Evolutionary conservation across 2,888 invertebrate species (phyloP).

Genomic region (Exephanes ischioxanthus): DNA sequence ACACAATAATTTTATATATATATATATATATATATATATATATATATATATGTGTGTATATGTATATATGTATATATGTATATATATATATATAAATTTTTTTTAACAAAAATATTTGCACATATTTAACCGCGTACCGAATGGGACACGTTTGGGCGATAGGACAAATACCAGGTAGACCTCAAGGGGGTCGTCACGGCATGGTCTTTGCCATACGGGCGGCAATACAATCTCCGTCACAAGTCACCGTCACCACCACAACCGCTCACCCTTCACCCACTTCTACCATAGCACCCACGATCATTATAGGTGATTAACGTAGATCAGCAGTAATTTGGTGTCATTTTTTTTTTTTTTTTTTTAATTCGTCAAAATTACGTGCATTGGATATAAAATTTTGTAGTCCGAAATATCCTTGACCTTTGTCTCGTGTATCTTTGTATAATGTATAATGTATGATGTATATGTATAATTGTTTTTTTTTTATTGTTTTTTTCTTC

Average conservation of each 20-base stretch:
- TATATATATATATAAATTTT: not conserved
- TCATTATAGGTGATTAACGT: slow-evolving; percentile 84
- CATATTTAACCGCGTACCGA: slow-evolving; percentile 35
- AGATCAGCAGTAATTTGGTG: slow-evolving; percentile 76
- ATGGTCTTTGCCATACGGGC: slow-evolving; percentile 88
- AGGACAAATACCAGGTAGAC: slow-evolving; percentile 89
- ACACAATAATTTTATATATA: too few species aligned
- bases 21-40: not conserved
- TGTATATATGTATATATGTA: not conserved
- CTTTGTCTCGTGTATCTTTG: not conserved
- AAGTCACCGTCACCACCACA: slow-evolving; percentile 72
- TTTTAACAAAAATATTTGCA: not conserved
- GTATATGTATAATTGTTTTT: not conserved
- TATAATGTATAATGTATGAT: not conserved
- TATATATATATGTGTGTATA: not conserved
- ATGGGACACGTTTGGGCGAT: slow-evolving; percentile 78
- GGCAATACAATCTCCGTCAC: slow-evolving; percentile 82
- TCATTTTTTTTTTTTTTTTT: slow-evolving; percentile 64
- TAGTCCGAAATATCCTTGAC: not conserved
- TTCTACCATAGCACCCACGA: slow-evolving; percentile 84
- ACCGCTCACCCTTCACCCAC: slow-evolving; percentile 84
- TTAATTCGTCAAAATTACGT: slow-evolving; percentile 35
- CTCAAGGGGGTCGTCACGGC: slow-evolving; percentile 89
- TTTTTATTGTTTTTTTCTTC: not conserved
- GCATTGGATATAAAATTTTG: not conserved